Percentiles rank a stretch among this genome's conserved stretches.
These are phyloP conservation scores for Anas platyrhynchos DNA, from an alignment of 2,113 vertebrate species.

Conservation along the genomic window DNA sequence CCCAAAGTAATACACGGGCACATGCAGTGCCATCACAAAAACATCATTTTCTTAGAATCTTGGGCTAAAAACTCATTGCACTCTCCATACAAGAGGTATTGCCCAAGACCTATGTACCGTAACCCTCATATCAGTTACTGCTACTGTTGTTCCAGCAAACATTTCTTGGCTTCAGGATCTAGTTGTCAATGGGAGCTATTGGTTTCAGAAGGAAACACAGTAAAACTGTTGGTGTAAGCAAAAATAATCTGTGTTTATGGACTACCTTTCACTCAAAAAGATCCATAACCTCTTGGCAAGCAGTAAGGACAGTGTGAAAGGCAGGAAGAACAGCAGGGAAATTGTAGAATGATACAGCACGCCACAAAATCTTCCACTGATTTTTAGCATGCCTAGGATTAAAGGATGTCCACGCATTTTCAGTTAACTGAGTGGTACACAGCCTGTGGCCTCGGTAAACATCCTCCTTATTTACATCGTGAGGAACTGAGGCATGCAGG, in stretches of 20 bases:
- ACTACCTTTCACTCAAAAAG: not conserved
- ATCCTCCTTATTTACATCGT: not conserved
- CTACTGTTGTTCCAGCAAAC: not conserved
- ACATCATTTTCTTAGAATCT: fast-evolving
- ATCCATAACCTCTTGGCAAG: constrained; percentile 5
- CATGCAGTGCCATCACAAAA: not conserved
- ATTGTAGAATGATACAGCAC: not conserved
- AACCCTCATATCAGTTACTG: not conserved
- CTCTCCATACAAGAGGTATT: not conserved
- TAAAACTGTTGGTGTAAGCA: not conserved
- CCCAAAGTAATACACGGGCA: not conserved
- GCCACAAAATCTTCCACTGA: not conserved
- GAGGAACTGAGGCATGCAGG: not conserved
- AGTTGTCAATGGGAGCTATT: not conserved
- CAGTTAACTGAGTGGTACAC: not conserved
- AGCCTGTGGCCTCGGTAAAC: not conserved
- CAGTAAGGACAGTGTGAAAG: fast-evolving
- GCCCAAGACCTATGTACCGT: not conserved
- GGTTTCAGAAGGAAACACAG: not conserved
- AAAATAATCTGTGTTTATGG: not conserved
- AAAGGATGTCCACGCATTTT: not conserved
- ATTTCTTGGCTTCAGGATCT: not conserved
- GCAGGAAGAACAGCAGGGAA: not conserved
- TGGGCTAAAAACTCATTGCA: not conserved
- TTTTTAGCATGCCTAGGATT: not conserved